Evolutionary conservation across 92 coral and sea anemone species (phyloP), one percentile per base, ranked within the genome.

Genomic region (Parazoanthus darwini): DNA sequence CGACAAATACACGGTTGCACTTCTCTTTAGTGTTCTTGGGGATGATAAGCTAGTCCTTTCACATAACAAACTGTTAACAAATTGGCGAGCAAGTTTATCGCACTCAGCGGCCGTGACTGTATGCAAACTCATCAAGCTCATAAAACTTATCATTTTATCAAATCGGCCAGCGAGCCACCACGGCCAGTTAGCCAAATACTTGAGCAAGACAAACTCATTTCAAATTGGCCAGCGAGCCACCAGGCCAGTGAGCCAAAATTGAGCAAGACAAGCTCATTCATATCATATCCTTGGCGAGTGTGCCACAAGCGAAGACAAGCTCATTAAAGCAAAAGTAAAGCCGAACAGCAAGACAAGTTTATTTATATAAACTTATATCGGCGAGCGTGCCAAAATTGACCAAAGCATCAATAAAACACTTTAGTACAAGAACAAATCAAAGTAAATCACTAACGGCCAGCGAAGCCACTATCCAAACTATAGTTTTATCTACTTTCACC

Each of bases 171-270:
- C 71, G 71, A 65, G 71, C 71, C 71, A 65, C 71, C 71, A 65
- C 71, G 71, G 77, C 77, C 77, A 72, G 77, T n/a, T n/a, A 72
- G 77, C 77, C 35, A 72, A 72, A 33, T 33, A 72, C 77, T 72
- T 33, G 77, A 72, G 77, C 77, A n/a, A 72, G 77, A 65, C 77
- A 72, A 72, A 33, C 77, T 72, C 77, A 72, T 33, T 33, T n/a
- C 77, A 72, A 72, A 72, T 72, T 33, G 77, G 77, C 77, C 77
- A 72, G 77, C 39, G 77, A 72, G 77, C 77, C 77, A 72, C 71
- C 71, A 65, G 71, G 71, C 71, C 71, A 65, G 71, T 65, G 71
- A 65, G 71, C 71, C 71, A 65, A 65, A 65, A 65, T 65, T 65
- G 71, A 65, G 71, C 71, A 65, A 65, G 71, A 65, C 71, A 65